phyloP scores from a whole-genome alignment of 2,113 vertebrate genomes.

The Columbina picui region DNA sequence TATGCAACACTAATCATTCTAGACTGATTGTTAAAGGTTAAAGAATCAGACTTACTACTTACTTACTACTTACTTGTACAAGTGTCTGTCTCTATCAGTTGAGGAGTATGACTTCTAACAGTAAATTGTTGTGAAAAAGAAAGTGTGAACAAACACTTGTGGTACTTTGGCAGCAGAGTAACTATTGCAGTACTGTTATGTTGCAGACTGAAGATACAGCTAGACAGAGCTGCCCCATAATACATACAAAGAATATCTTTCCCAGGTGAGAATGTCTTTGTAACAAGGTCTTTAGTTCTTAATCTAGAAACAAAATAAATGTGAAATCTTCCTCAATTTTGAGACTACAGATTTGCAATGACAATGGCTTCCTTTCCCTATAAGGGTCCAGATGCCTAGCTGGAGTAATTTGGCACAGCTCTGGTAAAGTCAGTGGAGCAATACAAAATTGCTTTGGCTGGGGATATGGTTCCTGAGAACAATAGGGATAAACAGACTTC shows the following conservation, averaged over 20 bases:
- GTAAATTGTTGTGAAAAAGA: neutral
- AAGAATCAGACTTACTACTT: neutral
- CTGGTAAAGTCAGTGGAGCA: neutral
- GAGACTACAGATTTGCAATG: neutral
- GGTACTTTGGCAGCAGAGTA: neutral
- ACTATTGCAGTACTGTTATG: neutral
- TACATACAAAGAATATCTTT: neutral
- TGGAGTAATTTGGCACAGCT: neutral
- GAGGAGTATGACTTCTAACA: neutral
- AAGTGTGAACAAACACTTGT: neutral
- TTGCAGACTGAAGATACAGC: neutral
- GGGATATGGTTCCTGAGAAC: neutral
- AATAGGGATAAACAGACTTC: neutral
- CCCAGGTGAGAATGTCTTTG: neutral
- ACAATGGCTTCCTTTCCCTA: neutral
- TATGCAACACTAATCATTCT: neutral
- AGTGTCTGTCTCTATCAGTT: neutral
- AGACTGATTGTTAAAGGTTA: neutral
- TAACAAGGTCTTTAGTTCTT: neutral
- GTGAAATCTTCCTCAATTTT: neutral
- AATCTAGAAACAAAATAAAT: neutral
- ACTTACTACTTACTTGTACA: neutral
- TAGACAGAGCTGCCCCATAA: rapidly evolving
- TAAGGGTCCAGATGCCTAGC: neutral
- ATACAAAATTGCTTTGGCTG: neutral